phyloP scores from a whole-genome alignment of 2,888 invertebrate genomes.

The Brachynemurus nebulosus region DNA sequence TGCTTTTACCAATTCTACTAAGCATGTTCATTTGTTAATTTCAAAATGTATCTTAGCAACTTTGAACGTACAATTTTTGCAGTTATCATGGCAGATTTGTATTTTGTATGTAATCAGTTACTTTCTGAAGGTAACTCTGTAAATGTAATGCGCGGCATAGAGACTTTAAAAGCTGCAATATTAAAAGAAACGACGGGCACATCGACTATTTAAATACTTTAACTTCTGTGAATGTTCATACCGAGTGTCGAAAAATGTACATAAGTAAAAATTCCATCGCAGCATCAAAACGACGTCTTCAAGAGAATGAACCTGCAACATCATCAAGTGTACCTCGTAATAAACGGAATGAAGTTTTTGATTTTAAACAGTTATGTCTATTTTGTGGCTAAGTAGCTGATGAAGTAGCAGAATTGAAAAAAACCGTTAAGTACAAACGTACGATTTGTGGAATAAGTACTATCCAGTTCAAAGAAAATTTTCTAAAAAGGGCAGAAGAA shows the following conservation, averaged over 20 bases:
- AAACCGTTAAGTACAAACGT: neutral
- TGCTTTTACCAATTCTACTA: conserved; percentile 2
- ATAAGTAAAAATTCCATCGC: conserved; percentile 13
- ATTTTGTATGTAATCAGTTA: neutral
- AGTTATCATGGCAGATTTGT: neutral
- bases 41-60: neutral
- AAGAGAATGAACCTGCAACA: conserved; percentile 11
- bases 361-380: conserved; percentile 20
- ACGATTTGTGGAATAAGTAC: too few species aligned
- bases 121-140: neutral
- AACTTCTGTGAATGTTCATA: conserved; percentile 5
- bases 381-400: neutral
- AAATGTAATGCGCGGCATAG: neutral
- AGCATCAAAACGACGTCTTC: conserved; percentile 14
- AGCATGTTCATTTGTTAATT: neutral
- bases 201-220: conserved; percentile 7
- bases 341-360: conserved; percentile 15
- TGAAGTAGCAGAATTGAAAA: neutral
- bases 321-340: conserved; percentile 11
- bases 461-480: neutral
- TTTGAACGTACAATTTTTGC: neutral
- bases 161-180: neutral
- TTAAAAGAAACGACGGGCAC: conserved; percentile 5
- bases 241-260: conserved; percentile 12
- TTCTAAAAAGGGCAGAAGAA: neutral